Conservation (phyloP, 2,888 invertebrate genomes). For the Drosophila neutralis region DNA sequence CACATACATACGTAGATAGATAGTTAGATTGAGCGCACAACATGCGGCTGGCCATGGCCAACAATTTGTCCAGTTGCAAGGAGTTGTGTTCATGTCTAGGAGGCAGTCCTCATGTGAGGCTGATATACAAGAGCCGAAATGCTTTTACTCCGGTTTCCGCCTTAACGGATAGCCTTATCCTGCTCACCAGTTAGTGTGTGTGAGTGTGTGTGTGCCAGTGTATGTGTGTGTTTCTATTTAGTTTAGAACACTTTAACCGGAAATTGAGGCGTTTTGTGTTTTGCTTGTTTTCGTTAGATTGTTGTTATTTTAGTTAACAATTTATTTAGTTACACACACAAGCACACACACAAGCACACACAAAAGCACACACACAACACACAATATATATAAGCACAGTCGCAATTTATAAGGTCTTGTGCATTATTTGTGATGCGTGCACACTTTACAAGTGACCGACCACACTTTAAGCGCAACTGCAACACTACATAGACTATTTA, state of each 20-base stretch:
- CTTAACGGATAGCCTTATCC: constrained; percentile 61
- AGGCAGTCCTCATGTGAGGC: constrained; percentile 51
- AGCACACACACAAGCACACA: constrained; percentile 28
- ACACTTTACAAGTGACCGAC: constrained; percentile 33
- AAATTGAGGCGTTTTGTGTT: constrained; percentile 80
- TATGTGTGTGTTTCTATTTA: constrained; percentile 69
- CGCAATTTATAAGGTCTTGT: constrained; percentile 64
- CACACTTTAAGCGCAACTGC: constrained; percentile 44
- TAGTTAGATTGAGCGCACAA: constrained; percentile 21
- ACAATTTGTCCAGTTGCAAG: constrained; percentile 69
- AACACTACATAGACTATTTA: constrained; percentile 6
- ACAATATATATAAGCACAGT: neutral
- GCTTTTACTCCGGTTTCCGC: constrained; percentile 80
- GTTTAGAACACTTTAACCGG: constrained; percentile 79
- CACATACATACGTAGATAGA: constrained; percentile 8
- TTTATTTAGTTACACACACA: constrained; percentile 71
- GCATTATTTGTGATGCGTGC: constrained; percentile 60
- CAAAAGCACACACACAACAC: constrained; percentile 12
- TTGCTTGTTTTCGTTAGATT: constrained; percentile 76
- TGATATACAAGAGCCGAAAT: constrained; percentile 70
- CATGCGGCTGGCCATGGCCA: constrained; percentile 57
- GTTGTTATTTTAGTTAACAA: constrained; percentile 81
- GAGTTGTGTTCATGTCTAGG: constrained; percentile 11
- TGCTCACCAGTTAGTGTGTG: constrained; percentile 21
- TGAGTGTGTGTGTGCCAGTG: constrained; percentile 21